Evolutionary conservation across 2,113 vertebrate genomes (phyloP), one percentile per base, ranked within the genome.

Genomic region (Panthera leo): DNA sequence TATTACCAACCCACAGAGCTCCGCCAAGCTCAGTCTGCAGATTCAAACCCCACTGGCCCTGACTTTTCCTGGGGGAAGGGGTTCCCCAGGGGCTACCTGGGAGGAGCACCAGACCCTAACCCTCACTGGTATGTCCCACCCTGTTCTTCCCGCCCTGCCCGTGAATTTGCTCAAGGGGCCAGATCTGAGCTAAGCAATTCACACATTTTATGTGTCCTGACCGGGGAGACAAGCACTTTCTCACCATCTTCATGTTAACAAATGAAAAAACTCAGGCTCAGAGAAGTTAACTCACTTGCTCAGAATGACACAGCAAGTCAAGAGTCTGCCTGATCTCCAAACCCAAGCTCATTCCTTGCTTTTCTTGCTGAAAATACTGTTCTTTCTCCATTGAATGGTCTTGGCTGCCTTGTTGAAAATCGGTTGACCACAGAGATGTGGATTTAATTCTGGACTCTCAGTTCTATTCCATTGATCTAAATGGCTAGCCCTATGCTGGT

Each of bases 1-100:
- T 97, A 97, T 97, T 97, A 97, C 95, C 97, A 96, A 36, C 96
- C 83, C 94, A 25, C 94, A 78, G 94, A 96, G 71, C 91, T 91
- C 78, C 8, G 67, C 97, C 96, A 97, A 78, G 67, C 82, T 53
- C 45, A 7, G 89, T 68, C 94, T 95, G 88, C 85, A 89, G 67
- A 94, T 65, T 85, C 71, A 65, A 92, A 80, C 45, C 84, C 87
- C 84, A 80, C 16, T 7, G 15, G 79, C 21, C 82, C 73, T 79
- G 94, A 75, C 86, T 85, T 85, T 85, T 95, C 90, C 53, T 25
- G 67, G 58, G 58, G 45, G 95, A 90, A 68, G 68, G n/a, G 73
- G 16, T 16, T 53, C 29, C 70, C 61, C 10, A 18, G 21, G 61
- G 65, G 84, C 48, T 0, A 18, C 71, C 36, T 19, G 86, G 79